Conservation (phyloP, 2,113 vertebrate species). For the Mola mola region DNA sequence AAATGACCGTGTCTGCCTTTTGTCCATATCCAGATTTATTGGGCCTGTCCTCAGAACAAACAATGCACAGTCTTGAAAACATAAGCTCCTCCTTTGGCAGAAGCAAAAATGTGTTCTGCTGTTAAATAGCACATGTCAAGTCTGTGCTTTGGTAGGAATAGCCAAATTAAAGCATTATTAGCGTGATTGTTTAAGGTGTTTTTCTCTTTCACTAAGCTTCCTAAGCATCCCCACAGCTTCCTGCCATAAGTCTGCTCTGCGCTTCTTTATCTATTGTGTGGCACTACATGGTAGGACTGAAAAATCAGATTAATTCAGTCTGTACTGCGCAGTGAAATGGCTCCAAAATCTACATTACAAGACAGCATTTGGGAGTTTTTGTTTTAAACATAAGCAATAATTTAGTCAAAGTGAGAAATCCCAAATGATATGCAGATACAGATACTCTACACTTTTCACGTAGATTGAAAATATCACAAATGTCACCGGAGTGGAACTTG, state of each 20-base stretch:
- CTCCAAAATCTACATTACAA: constrained; percentile 7
- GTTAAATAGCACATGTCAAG: constrained; percentile 4
- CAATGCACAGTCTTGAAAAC: too few species aligned
- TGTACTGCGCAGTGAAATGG: neutral
- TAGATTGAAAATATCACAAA: neutral
- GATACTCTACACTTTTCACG: constrained; percentile 14
- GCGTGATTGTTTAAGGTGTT: constrained; percentile 1
- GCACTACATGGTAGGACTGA: constrained; percentile 32
- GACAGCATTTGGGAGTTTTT: neutral
- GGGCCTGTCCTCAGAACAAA: too few species aligned
- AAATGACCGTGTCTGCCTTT: too few species aligned
- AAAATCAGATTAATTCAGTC: constrained; percentile 1
- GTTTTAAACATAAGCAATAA: constrained; percentile 2
- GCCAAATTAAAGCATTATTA: constrained; percentile 10
- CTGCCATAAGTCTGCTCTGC: constrained; percentile 43
- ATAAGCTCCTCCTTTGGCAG: neutral
- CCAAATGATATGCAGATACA: neutral
- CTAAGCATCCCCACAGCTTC: constrained; percentile 31
- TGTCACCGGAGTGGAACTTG: neutral
- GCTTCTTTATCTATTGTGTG: constrained; percentile 34
- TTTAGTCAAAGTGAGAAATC: neutral
- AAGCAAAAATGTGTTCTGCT: neutral
- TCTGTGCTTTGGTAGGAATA: neutral
- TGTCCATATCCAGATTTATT: too few species aligned
- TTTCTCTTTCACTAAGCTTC: constrained; percentile 24